Base-by-base conservation (phyloP, 2,888 invertebrate species). In the Calephelis perditalis region DNA sequence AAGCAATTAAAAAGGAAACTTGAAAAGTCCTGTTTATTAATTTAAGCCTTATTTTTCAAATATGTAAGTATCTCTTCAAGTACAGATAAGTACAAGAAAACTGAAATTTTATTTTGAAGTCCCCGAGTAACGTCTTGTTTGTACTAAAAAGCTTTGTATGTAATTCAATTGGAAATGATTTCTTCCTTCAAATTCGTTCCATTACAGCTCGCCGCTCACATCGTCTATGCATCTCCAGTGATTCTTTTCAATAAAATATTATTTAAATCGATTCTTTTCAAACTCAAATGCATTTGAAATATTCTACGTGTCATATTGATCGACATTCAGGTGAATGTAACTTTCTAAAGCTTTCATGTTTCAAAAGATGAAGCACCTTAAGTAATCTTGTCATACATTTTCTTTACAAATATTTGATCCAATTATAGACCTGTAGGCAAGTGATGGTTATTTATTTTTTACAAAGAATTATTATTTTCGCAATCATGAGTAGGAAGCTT, bases 231-330 rank as follows among this genome's bases (percentile, higher is more conserved):
- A 54, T 36, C 35, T 56, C 56, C 56, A 35, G 47, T 37, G 54
- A 56, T 43, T 60, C 56, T 40, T 56, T 60, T 46, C 60, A 56
- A 60, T 56, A 60, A 56, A 35, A 60, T 60, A 60, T 60, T 60
- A 60, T 56, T 47, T 46, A 60, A 60, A 60, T 60, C 56, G 60
- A 60, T 56, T 61, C 57, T 61, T 56, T 61, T 61, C 52, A 56
- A 52, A 61, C n/a, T 26, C 56, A 56, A 57, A 57, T 60, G 55
- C 60, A 61, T 52, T 61, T 40, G 60, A 57, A 61, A 57, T 52
- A 54, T 54, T 54, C 54, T 54, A 54, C 36, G 54, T 54, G 54
- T 54, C 54, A 54, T 35, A 54, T n/a, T 54, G 54, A 54, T 54
- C 26, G 54, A 54, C 54, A 54, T 54, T 54, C 54, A 36, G 36